Conservation (phyloP, 1,140 invertebrate species). For the Lepeophtheirus salmonis region DNA sequence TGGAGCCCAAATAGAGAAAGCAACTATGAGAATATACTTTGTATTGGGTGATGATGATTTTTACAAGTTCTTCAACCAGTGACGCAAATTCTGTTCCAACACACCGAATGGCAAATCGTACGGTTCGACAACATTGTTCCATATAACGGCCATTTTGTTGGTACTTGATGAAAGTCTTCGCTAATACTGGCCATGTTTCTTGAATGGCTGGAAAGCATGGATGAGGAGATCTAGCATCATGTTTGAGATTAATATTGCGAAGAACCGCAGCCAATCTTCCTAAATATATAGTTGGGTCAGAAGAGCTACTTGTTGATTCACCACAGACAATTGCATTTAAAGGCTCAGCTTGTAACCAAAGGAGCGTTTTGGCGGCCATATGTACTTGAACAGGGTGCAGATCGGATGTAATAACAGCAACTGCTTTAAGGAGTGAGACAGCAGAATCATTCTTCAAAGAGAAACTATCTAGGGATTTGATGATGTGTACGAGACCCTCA, state of each 20-base stretch:
- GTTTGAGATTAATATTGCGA: slow-evolving; percentile 43
- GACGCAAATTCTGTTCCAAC: slow-evolving; percentile 52
- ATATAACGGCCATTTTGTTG: slow-evolving; percentile 63
- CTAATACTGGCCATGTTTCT: slow-evolving; percentile 60
- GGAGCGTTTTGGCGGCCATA: slow-evolving; percentile 21
- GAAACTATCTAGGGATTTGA: slow-evolving; percentile 54
- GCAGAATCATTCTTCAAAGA: slow-evolving; percentile 57
- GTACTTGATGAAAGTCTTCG: slow-evolving; percentile 51
- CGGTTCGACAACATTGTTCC: slow-evolving; percentile 71
- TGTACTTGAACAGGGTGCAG: background rate
- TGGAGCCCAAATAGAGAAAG: slow-evolving; percentile 71
- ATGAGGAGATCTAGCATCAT: background rate
- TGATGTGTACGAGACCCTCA: slow-evolving; percentile 49
- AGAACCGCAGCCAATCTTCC: slow-evolving; percentile 79
- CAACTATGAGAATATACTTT: slow-evolving; percentile 48
- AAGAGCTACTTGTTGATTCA: slow-evolving; percentile 33
- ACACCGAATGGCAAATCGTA: slow-evolving; percentile 72
- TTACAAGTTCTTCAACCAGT: slow-evolving; percentile 56
- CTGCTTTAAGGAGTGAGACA: slow-evolving; percentile 57
- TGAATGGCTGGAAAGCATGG: slow-evolving; percentile 16
- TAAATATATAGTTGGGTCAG: slow-evolving; percentile 76
- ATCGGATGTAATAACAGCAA: slow-evolving; percentile 39
- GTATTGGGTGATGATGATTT: slow-evolving; percentile 37
- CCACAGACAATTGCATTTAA: slow-evolving; percentile 19
- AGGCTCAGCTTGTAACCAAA: slow-evolving; percentile 19